Evolutionary conservation across 2,797 vertebrate species (phyloP).

Genomic region (Margarornis squamiger): DNA sequence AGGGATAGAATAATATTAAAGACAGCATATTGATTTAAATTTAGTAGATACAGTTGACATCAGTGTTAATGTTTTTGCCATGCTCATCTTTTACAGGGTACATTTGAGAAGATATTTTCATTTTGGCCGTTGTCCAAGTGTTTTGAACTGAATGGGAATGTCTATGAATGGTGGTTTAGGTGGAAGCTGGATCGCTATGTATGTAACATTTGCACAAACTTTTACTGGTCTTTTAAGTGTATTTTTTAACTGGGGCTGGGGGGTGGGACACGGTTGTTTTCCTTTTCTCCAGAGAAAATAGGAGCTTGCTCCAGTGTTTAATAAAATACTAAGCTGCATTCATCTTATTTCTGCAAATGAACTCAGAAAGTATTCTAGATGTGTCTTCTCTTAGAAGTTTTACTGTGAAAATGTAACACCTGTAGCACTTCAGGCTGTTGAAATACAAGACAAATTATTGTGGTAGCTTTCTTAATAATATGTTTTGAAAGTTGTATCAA

Average conservation of each 20-base stretch:
- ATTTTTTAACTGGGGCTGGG: background rate
- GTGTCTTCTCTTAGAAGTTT: background rate
- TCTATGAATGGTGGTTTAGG: slow-evolving; percentile 99
- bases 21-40: background rate
- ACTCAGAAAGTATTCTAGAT: background rate
- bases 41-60: background rate
- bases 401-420: background rate
- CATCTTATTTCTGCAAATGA: background rate
- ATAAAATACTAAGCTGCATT: background rate
- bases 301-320: background rate
- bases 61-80: background rate
- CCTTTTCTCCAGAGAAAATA: background rate
- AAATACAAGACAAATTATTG: background rate
- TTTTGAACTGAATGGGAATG: slow-evolving; percentile 91
- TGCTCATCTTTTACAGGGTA: slow-evolving; percentile 76
- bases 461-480: background rate
- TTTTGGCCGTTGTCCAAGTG: slow-evolving; percentile 93
- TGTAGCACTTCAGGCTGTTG: background rate
- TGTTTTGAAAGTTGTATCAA: background rate
- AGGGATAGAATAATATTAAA: background rate
- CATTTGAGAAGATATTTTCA: slow-evolving; percentile 94
- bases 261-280: background rate
- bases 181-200: slow-evolving; percentile 98
- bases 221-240: background rate
- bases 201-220: slow-evolving; percentile 73